A percentile compares a stretch with the other conserved stretches of the same genome.
These are phyloP conservation scores for Samia ricini DNA, from an alignment of 1,140 invertebrate species.

Conservation along the genomic window DNA sequence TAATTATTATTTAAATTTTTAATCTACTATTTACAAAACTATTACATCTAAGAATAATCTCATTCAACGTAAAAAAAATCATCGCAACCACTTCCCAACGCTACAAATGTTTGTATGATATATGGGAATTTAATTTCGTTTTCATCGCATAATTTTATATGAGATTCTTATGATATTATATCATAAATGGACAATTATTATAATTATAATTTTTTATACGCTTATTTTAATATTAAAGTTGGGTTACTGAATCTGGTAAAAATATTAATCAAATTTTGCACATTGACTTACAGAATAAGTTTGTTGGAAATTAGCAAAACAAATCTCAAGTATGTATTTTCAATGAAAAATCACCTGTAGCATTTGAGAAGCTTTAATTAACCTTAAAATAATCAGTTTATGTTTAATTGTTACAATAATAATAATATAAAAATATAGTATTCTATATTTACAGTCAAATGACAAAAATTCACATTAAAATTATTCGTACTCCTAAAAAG, in stretches of 20 bases:
- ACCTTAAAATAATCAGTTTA: constrained; percentile 49
- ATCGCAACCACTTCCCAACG: constrained; percentile 54
- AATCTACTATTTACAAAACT: constrained; percentile 61
- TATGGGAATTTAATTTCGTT: constrained; percentile 22
- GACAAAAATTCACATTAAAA: constrained; percentile 55
- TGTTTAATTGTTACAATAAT: constrained; percentile 63
- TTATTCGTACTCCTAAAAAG: constrained; percentile 33
- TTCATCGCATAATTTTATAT: constrained; percentile 23
- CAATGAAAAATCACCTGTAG: background rate
- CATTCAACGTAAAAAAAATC: constrained; percentile 57
- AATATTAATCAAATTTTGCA: background rate
- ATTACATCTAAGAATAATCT: constrained; percentile 68
- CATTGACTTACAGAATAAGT: background rate
- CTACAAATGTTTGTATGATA: constrained; percentile 39
- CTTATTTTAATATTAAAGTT: background rate
- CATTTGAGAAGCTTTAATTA: background rate
- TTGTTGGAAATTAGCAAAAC: background rate
- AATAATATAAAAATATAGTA: constrained; percentile 73
- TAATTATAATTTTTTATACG: background rate
- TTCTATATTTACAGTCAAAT: constrained; percentile 67
- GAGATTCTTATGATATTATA: constrained; percentile 37
- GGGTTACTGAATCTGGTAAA: background rate
- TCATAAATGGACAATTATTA: background rate
- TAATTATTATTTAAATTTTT: constrained; percentile 38
- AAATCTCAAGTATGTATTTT: background rate